A percentile compares a stretch with the other conserved stretches of the same genome.
Conservation (phyloP, 2,113 vertebrate species). For the Acinonyx jubatus region DNA sequence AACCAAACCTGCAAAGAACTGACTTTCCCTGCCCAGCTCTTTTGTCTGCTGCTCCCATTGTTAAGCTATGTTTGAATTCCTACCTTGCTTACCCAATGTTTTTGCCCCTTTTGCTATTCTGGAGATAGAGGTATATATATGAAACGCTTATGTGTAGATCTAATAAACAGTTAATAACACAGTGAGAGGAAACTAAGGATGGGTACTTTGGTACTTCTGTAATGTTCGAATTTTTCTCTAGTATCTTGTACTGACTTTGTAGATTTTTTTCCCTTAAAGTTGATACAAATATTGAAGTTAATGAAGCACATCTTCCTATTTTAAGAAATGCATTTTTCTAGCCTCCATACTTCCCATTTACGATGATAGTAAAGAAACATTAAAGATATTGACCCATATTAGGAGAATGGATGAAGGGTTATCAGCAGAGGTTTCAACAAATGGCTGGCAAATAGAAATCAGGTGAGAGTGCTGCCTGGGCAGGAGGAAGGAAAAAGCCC, state of each 20-base stretch:
- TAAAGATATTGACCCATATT: not conserved
- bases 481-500: not conserved
- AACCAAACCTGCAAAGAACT: not conserved
- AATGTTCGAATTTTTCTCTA: not conserved
- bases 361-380: not conserved
- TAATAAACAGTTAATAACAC: not conserved
- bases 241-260: not conserved
- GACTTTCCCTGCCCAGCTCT: not conserved
- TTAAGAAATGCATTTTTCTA: not conserved
- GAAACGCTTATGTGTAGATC: not conserved
- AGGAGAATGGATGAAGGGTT: not conserved
- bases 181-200: not conserved
- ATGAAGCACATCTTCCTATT: not conserved
- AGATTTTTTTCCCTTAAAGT: not conserved
- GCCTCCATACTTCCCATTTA: not conserved
- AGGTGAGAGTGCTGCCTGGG: not conserved
- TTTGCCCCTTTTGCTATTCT: not conserved
- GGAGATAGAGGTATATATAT: not conserved
- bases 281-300: constrained; percentile 5
- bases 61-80: not conserved
- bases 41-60: not conserved
- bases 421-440: not conserved
- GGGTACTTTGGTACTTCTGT: not conserved
- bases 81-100: not conserved
- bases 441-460: not conserved